Base-by-base conservation (phyloP, 2,888 invertebrate genomes). In the Salpingus planirostris region DNA sequence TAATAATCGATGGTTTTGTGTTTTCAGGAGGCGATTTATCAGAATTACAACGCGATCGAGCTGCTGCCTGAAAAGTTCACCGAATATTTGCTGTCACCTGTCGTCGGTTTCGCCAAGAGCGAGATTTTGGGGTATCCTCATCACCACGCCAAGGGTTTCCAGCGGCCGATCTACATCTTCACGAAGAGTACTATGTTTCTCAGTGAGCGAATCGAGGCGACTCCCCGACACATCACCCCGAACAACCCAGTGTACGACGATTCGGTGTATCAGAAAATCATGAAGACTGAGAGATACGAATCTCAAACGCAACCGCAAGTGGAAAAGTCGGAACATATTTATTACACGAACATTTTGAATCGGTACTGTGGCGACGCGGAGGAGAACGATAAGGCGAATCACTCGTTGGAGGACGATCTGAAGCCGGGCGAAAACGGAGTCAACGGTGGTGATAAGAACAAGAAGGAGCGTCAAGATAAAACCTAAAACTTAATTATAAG, bases 21-120 rank as follows among this genome's bases (percentile, higher is more conserved):
- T n/a, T n/a, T n/a, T n/a, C 69, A 89, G 89, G 85, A 84, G 53
- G 78, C 78, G 7, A 90, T 89, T 43, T 87, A 79, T 60, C 78
- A 81, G 52, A 90, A 88, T 61, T 95, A 84, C 69, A 78, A 81
- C 52, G 72, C 72, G 30, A 90, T 95, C 46, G 80, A 87, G 59
- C 76, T 98, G 57, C 83, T 81, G 50, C 98, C 98, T 4, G 83
- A 90, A 50, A 84, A 87, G 57, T 98, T 97, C 63, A 84, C 87
- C 29, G 89, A 93, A 55, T 97, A 86, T 65, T 73, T 98, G 21
- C 70, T 96, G 2, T 85, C 86, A 12, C 74, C 82, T 0, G 91
- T 91, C 57, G 87, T 96, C 24, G 95, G 95, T 3, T 96, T 95
- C 67, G 81, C 80, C 55, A 88, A 87, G 57, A 88, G 87, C 57